A percentile compares a stretch with the other conserved stretches of the same genome.
Evolutionary conservation across 2,888 invertebrate species (phyloP).

Genomic region (Ceramica pisi): DNA sequence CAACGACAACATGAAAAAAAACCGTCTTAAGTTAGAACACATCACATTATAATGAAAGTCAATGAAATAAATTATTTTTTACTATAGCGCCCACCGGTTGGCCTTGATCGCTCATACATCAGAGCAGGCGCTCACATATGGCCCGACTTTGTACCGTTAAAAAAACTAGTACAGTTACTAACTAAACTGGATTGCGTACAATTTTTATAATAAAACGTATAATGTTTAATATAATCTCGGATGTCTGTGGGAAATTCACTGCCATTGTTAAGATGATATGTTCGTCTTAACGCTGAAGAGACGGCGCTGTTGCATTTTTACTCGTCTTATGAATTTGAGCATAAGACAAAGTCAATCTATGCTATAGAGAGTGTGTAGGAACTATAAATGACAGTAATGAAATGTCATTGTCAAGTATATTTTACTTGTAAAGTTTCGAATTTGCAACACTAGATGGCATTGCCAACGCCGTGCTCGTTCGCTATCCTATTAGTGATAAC

Average conservation of each 20-base stretch:
- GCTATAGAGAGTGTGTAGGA: no score
- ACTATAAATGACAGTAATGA: no score
- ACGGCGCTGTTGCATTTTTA: slow-evolving; percentile 13
- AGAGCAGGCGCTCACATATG: slow-evolving; percentile 60
- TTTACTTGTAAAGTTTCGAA: no score
- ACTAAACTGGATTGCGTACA: slow-evolving; percentile 72
- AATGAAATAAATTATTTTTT: slow-evolving; percentile 63
- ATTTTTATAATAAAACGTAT: slow-evolving; percentile 76
- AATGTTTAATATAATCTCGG: slow-evolving; percentile 74
- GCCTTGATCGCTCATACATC: slow-evolving; percentile 59
- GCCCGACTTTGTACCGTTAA: slow-evolving; percentile 63
- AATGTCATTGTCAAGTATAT: no score
- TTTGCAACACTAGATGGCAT: no score
- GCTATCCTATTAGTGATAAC: no score
- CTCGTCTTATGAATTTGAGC: neutral
- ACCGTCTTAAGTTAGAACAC: slow-evolving; percentile 30
- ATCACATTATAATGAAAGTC: slow-evolving; percentile 54
- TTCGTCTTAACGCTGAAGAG: slow-evolving; percentile 35
- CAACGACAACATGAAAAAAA: slow-evolving; percentile 23
- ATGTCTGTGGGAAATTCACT: slow-evolving; percentile 74
- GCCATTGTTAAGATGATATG: slow-evolving; percentile 53
- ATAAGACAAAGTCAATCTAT: no score
- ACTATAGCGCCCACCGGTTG: slow-evolving; percentile 53
- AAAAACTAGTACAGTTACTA: slow-evolving; percentile 68
- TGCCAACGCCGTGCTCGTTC: no score